Percentiles rank a stretch among this genome's conserved stretches.
phyloP scores from a whole-genome alignment of 2,888 invertebrate genomes.

The Tetragonula carbonaria region DNA sequence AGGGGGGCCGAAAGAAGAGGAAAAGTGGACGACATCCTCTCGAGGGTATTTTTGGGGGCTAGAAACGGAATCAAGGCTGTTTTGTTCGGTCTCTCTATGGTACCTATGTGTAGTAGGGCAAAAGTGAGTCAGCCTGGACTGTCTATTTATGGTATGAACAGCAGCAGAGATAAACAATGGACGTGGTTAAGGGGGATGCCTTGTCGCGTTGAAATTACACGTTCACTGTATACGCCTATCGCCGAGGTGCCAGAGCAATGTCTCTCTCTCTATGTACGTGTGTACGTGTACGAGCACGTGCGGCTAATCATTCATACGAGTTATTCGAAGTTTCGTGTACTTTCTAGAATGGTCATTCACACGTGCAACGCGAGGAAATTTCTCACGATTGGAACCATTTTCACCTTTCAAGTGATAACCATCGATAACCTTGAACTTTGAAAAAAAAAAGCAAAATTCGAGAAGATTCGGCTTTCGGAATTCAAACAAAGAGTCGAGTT shows the following conservation, averaged over 20 bases:
- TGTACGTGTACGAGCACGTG: neutral
- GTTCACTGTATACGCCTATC: conserved; percentile 24
- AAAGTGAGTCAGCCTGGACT: conserved; percentile 50
- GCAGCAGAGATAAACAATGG: conserved; percentile 70
- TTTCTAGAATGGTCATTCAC: neutral
- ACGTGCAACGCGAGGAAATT: neutral
- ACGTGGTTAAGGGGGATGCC: conserved; percentile 61
- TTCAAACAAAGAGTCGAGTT: too few species aligned
- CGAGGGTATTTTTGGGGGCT: conserved; percentile 50
- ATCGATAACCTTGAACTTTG: too few species aligned
- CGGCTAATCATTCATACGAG: conserved; percentile 41
- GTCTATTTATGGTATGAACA: conserved; percentile 67
- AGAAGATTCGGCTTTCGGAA: too few species aligned
- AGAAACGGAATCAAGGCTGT: conserved; percentile 47
- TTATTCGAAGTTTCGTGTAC: conserved; percentile 3
- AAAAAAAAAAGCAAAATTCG: too few species aligned
- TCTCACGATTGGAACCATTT: neutral
- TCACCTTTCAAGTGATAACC: neutral
- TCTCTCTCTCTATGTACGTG: neutral
- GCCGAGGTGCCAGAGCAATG: conserved; percentile 4
- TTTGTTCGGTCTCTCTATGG: conserved; percentile 55
- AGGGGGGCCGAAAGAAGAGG: neutral
- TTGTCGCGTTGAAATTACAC: conserved; percentile 49
- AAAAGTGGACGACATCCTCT: conserved; percentile 23
- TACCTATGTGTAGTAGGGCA: conserved; percentile 47